Conservation (phyloP, 2,888 invertebrate genomes). For the Ichneumon xanthorius region DNA sequence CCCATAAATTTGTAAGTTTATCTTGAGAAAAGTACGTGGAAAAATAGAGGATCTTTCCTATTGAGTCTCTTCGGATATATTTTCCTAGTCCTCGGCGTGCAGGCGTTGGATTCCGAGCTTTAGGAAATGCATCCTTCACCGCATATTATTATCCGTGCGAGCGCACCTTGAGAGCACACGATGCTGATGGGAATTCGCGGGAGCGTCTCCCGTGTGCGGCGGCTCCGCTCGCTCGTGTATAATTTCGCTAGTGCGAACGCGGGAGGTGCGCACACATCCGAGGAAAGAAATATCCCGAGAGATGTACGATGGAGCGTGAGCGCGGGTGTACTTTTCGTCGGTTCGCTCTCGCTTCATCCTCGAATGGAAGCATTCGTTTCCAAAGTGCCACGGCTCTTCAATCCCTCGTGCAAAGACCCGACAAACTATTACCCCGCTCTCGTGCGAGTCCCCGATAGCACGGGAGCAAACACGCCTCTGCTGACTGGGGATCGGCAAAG, state of each 20-base stretch:
- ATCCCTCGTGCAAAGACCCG: constrained; percentile 30
- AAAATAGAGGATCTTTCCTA: background rate
- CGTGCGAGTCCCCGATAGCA: background rate
- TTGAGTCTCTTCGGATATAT: background rate
- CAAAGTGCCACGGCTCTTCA: constrained; percentile 50
- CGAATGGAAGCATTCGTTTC: constrained; percentile 50
- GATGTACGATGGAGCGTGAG: constrained; percentile 46
- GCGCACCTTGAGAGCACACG: constrained; percentile 9
- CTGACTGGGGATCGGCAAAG: constrained; percentile 22
- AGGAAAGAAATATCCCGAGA: constrained; percentile 49
- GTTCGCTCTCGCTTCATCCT: constrained; percentile 16
- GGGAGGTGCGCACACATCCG: constrained; percentile 16
- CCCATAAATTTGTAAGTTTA: constrained; percentile 34
- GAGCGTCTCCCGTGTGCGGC: constrained; percentile 34
- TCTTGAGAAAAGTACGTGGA: constrained; percentile 18
- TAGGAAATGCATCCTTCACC: background rate
- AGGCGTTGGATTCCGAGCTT: constrained; percentile 15
- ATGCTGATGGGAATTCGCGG: constrained; percentile 46
- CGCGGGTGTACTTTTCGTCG: constrained; percentile 34
- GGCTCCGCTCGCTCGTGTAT: constrained; percentile 50
- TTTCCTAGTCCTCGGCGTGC: background rate
- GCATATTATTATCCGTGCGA: constrained; percentile 38
- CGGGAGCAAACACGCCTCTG: constrained; percentile 34
- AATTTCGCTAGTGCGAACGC: constrained; percentile 61
- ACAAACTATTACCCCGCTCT: constrained; percentile 47